phyloP scores from a whole-genome alignment of 2,797 vertebrate species.

The Euphonia xanthogaster region DNA sequence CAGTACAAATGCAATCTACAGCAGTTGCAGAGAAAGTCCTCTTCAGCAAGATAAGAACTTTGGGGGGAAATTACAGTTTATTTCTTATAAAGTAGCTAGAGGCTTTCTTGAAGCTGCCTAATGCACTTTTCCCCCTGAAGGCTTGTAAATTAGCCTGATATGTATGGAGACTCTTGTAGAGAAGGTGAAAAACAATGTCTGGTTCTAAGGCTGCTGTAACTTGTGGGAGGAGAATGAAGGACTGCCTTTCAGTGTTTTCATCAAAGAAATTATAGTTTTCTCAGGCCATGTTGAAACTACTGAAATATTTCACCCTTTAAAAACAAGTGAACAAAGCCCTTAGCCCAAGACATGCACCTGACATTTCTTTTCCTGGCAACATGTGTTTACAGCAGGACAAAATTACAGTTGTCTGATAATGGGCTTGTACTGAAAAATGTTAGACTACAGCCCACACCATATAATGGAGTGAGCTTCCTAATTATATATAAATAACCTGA shows the following conservation, averaged over 20 bases:
- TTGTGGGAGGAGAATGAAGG: neutral
- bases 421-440: neutral
- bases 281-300: neutral
- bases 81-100: neutral
- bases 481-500: neutral
- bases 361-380: neutral
- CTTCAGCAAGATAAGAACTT: neutral
- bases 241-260: neutral
- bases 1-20: neutral
- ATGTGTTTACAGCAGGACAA: neutral
- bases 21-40: neutral
- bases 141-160: neutral
- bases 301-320: neutral
- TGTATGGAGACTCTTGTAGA: neutral
- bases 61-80: neutral
- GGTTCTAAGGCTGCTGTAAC: neutral
- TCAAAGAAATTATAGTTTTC: neutral
- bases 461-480: neutral
- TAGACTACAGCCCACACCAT: neutral
- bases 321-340: neutral
- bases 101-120: neutral
- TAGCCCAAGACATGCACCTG: neutral
- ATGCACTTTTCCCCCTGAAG: accelerated
- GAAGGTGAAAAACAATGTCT: neutral
- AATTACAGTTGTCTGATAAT: neutral